Evolutionary conservation across 2,113 vertebrate species (phyloP), one percentile per base, ranked within the genome.

Genomic region (Sebastes schlegelii): DNA sequence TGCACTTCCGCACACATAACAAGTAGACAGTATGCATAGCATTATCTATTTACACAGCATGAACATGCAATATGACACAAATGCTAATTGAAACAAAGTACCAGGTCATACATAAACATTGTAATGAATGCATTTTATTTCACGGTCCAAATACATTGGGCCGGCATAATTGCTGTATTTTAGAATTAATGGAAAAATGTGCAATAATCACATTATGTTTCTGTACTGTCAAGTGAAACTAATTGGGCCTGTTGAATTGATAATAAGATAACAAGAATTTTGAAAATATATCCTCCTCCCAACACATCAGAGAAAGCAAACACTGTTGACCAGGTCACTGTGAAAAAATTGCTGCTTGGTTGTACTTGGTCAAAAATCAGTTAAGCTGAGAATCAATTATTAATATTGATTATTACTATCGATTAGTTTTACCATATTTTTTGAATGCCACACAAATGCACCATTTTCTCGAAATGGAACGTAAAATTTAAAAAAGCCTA

Each of bases 141-240:
- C 2, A 11, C 11, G 14, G 26, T 66, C 61, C 10, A 61, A 60
- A 67, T n/a, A 51, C 45, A 67, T 12, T 61, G 13, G 3, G 8
- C 14, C n/a, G 2, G 7, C n/a, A 66, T 62, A n/a, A 6, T 19
- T 55, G 3, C 12, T 49, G 11, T 23, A 26, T 48, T 83, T 51
- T 17, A n/a, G n/a, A 14, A 71, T 65, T 34, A 65, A 65, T 51
- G 16, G 19, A 72, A n/a, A 77, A 49, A 9, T 57, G 14, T 64
- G 58, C 6, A 34, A 80, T 16, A 17, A 55, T 9, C 48, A 23
- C 19, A 12, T 80, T 67, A 76, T 19, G 26, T 23, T 63, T 69
- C 8, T 75, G 60, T 34, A 60, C 51, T 45, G 52, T 34, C 12
- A 67, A 19, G 12, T 40, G 19, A 21, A 49, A 13, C 19, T 58